Evolutionary conservation across 37 sponge, comb jelly and placozoan genomes (phyloP).

Genomic region (Axinella damicornis): DNA sequence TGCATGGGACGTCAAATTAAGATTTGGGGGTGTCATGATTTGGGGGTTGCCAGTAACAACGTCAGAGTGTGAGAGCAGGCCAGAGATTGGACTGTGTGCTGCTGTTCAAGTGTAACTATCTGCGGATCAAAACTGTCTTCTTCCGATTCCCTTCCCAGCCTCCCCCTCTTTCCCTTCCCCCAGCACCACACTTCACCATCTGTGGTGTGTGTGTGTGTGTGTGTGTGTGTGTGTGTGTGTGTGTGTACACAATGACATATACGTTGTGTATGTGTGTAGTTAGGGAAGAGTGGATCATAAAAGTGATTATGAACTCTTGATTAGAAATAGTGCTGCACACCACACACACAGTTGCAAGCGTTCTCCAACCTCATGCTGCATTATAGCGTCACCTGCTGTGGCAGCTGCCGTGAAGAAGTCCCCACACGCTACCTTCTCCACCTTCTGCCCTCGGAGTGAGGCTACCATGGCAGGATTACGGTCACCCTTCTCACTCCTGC

Average conservation of each 20-base stretch:
- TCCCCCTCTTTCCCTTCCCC: constrained; percentile 69
- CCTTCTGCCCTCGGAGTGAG: constrained; percentile 11
- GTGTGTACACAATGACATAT: neutral
- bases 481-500: neutral
- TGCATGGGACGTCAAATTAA: too few species aligned
- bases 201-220: constrained; percentile 10
- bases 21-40: too few species aligned
- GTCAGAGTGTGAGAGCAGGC: constrained; percentile 61
- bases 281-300: too few species aligned
- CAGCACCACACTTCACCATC: constrained; percentile 76
- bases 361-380: too few species aligned
- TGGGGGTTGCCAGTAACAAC: constrained; percentile 19
- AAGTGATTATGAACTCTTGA: too few species aligned
- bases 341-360: neutral
- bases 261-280: too few species aligned
- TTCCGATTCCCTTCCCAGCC: constrained; percentile 66
- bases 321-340: too few species aligned
- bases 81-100: constrained; percentile 32
- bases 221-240: constrained; percentile 2
- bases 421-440: constrained; percentile 75
- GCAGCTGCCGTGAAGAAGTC: constrained; percentile 75
- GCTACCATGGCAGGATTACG: neutral
- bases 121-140: constrained; percentile 43
- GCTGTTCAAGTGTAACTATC: constrained; percentile 54
- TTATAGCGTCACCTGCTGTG: constrained; percentile 62